Evolutionary conservation across 2,113 vertebrate species (phyloP), one percentile per base, ranked within the genome.

Genomic region (Misgurnus anguillicaudatus): DNA sequence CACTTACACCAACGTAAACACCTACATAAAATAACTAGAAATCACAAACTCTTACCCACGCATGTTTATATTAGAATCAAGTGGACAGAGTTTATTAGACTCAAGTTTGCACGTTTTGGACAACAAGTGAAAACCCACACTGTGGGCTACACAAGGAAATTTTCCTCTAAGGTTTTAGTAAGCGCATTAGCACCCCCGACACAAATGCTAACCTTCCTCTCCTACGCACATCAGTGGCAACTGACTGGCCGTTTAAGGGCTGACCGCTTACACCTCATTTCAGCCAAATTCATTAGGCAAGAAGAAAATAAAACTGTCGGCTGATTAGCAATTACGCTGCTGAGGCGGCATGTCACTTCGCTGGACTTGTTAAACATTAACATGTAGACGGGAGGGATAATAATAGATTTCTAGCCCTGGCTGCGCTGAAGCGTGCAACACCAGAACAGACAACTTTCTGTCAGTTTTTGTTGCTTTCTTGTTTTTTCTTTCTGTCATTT

Each of bases 311-410:
- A 89, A 91, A 92, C 89, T 86, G 88, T 88, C 91, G 82, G 10
- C 88, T 93, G 91, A 93, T 93, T 93, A 93, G 91, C 89, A 92
- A 92, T 92, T 91, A 90, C 84, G 86, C 87, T 47, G 61, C 82
- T n/a, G 85, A 87, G 87, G 87, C 85, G 78, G 89, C 87, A 87
- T 92, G 92, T 93, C 92, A 91, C 89, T 89, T 86, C 87, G 80
- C 87, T 86, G 89, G 89, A 89, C 90, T 90, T 88, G 88, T 82
- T 80, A 90, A 86, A 88, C 91, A 90, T 92, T 92, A 92, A 90
- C 91, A 80, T 81, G 74, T 75, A 86, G 86, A 90, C 90, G 85
- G 64, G 81, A 71, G 48, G 81, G 83, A 86, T 88, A 90, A 90
- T 93, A 93, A 92, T 92, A 90, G 91, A 90, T 88, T 91, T 90